Conservation (phyloP, 2,113 vertebrate genomes). For the Myrmecobius fasciatus region DNA sequence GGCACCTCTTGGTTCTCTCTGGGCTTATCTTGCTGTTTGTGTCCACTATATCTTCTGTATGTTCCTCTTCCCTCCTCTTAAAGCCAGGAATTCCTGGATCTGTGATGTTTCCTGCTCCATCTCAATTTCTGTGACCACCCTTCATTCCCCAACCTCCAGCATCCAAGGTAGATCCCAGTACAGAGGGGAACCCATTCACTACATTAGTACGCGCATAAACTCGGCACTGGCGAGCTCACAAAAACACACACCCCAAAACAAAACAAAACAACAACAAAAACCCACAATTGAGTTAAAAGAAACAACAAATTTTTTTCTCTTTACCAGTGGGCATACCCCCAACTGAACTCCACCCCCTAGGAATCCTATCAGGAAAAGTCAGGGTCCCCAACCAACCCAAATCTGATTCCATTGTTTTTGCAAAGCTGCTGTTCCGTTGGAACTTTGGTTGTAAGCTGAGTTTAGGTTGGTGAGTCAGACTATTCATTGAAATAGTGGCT, state of each 20-base stretch:
- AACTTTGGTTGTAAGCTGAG: background rate
- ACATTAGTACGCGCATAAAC: background rate
- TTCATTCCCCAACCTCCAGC: no score
- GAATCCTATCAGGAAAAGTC: background rate
- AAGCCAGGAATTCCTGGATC: background rate
- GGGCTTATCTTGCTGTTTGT: background rate
- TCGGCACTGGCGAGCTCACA: no score
- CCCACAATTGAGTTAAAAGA: no score
- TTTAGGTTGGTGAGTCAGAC: constrained; percentile 61
- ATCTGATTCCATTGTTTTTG: background rate
- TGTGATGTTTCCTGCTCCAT: background rate
- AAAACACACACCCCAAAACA: no score
- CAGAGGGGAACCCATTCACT: background rate
- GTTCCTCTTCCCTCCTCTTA: background rate
- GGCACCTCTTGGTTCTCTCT: background rate
- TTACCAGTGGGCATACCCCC: background rate
- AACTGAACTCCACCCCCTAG: background rate
- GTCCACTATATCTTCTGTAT: background rate
- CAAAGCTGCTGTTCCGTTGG: background rate
- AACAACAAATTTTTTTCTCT: background rate
- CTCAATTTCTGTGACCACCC: background rate
- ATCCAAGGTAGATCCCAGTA: background rate
- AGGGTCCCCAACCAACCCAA: background rate
- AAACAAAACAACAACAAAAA: no score
- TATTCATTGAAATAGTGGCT: constrained; percentile 29